Conservation (phyloP, 2,888 invertebrate genomes). For the Entomobrya proxima region DNA sequence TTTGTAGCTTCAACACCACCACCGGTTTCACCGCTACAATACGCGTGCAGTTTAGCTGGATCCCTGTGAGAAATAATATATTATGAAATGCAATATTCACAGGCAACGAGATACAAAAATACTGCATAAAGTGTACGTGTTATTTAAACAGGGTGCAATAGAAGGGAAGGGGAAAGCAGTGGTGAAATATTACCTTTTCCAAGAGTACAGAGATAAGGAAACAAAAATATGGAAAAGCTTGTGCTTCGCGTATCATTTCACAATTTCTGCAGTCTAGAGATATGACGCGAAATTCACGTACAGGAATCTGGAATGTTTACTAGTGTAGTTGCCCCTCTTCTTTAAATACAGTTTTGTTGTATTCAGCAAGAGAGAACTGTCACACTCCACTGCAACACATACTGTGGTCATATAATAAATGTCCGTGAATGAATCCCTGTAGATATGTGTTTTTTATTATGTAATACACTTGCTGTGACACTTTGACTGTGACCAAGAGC, state of each 20-base stretch:
- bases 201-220: slow-evolving; percentile 52
- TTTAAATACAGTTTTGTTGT: slow-evolving; percentile 16
- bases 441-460: neutral
- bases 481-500: neutral
- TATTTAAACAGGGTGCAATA: neutral
- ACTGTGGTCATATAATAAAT: slow-evolving; percentile 41
- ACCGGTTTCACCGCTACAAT: neutral
- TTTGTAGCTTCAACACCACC: neutral
- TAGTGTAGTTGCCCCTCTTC: slow-evolving; percentile 17
- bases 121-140: neutral
- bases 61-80: neutral
- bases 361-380: slow-evolving; percentile 20
- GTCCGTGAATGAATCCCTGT: slow-evolving; percentile 29
- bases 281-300: neutral
- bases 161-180: slow-evolving; percentile 21
- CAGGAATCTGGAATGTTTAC: slow-evolving; percentile 33
- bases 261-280: neutral
- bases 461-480: neutral
- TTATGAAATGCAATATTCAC: neutral
- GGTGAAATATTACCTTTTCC: slow-evolving; percentile 56
- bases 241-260: neutral
- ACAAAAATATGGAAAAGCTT: slow-evolving; percentile 45
- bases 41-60: neutral
- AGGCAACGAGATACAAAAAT: slow-evolving; percentile 6
- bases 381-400: neutral